A percentile compares a stretch with the other conserved stretches of the same genome.
Conservation (phyloP, 2,797 vertebrate genomes). For the Mormyrops attenuatus region DNA sequence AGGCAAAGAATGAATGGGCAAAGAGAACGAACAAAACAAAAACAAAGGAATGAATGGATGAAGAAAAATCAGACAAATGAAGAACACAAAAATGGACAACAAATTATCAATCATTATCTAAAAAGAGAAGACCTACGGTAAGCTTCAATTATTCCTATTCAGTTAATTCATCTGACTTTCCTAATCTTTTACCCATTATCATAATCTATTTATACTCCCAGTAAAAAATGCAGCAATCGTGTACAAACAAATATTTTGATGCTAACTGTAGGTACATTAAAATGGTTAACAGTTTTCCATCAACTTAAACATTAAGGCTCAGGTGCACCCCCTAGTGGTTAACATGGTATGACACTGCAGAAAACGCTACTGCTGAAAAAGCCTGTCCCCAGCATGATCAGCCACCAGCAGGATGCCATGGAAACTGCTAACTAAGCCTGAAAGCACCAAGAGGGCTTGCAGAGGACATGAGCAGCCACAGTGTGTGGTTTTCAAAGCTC, state of each 20-base stretch:
- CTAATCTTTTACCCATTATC: background rate
- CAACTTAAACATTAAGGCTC: background rate
- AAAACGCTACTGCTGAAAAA: background rate
- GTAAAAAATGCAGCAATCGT: background rate
- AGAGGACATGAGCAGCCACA: background rate
- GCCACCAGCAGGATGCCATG: background rate
- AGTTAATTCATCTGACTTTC: background rate
- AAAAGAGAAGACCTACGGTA: background rate
- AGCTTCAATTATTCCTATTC: background rate
- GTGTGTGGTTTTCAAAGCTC: conserved; percentile 1
- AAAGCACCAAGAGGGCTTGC: background rate
- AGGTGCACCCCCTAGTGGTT: background rate
- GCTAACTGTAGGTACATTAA: background rate
- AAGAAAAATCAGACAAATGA: background rate
- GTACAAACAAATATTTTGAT: background rate
- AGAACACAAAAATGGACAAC: background rate
- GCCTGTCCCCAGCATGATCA: background rate
- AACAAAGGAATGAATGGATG: background rate
- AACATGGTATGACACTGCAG: background rate
- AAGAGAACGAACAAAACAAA: background rate
- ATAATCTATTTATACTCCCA: background rate
- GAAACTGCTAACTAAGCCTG: conserved; percentile 2
- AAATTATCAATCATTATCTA: background rate
- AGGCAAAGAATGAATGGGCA: background rate
- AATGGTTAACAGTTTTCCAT: background rate